Base-by-base conservation (phyloP, 2,888 invertebrate species). In the Melipona beecheii region DNA sequence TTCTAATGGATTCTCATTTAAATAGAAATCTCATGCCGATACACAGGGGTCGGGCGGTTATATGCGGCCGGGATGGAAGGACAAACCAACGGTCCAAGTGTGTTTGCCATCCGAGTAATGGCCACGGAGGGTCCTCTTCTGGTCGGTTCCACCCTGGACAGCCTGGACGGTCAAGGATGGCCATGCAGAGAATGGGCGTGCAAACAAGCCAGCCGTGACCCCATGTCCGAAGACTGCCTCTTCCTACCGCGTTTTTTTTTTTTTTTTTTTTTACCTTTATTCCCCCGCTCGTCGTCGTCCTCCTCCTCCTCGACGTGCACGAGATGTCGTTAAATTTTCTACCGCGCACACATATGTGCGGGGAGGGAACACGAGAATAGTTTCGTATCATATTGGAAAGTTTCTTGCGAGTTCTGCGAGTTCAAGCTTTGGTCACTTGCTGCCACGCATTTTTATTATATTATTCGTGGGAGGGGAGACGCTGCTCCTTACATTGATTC, bases 31-130 rank as follows among this genome's bases (percentile, higher is more conserved):
- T 94, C 92, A 91, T 92, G 92, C 91, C 93, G 93, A 94, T 94
- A 94, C 93, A 93, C 89, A 90, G 89, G 92, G 91, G 86, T 83
- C 87, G 82, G 85, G 84, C 73, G 75, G 83, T 62, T 86, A 89
- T 84, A 78, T 82, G 81, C 82, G 86, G 49, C 78, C 76, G 65
- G 80, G 83, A 81, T 83, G 87, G 91, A 92, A 92, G 92, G 92
- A 91, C 91, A 90, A 92, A 89, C 92, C 92, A 91, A 92, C 92
- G 93, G 92, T 92, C 93, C 91, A 93, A 94, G 94, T 93, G 92
- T 94, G 94, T 94, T 94, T 94, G 94, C 94, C 89, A 91, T 94
- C 92, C 93, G 89, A 94, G 94, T 94, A 94, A 94, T 94, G 94
- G 93, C 93, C 92, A 92, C 90, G 91, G 87, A 91, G 92, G 91